These are phyloP conservation scores for Pelagia noctiluca DNA, from an alignment of 30 jellyfish, hydroid and myxozoan genomes.

Conservation along the genomic window DNA sequence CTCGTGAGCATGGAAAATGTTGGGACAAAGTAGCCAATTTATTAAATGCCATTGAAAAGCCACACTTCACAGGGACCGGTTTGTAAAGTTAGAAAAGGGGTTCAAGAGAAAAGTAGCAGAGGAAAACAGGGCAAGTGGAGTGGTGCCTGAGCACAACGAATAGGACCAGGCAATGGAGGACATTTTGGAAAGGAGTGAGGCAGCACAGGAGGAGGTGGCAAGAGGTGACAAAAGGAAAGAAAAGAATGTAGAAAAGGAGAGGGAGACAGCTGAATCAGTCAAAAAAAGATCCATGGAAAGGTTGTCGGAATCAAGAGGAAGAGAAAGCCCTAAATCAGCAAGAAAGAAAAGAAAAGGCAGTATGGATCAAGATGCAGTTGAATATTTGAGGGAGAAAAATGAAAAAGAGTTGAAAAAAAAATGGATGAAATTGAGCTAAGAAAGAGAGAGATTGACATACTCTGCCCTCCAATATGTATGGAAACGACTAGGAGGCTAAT, in stretches of 20 bases:
- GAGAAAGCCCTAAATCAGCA: background rate
- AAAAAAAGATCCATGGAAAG: conserved; percentile 10
- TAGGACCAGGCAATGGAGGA: background rate
- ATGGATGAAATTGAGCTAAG: conserved; percentile 13
- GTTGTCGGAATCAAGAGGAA: conserved; percentile 11
- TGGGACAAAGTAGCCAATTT: conserved; percentile 11
- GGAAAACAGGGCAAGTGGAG: conserved; percentile 1
- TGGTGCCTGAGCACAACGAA: conserved; percentile 5
- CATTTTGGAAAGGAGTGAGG: background rate
- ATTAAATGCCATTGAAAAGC: conserved; percentile 7
- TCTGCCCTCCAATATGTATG: too few species aligned
- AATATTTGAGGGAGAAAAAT: conserved; percentile 15
- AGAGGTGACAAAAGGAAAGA: conserved; percentile 5
- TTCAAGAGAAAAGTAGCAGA: conserved; percentile 3
- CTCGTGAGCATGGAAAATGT: conserved; percentile 27
- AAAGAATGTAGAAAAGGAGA: background rate
- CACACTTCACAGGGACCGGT: conserved; percentile 20
- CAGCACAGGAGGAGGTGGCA: conserved; percentile 12
- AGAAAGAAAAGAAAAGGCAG: background rate
- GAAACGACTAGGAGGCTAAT: too few species aligned
- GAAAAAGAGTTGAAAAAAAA: conserved; percentile 8
- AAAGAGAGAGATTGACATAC: too few species aligned
- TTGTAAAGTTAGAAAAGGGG: background rate
- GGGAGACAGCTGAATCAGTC: conserved; percentile 12
- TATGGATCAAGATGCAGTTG: background rate